These are phyloP conservation scores for Tiliqua scincoides DNA, from an alignment of 2,113 vertebrate genomes.

Conservation along the genomic window DNA sequence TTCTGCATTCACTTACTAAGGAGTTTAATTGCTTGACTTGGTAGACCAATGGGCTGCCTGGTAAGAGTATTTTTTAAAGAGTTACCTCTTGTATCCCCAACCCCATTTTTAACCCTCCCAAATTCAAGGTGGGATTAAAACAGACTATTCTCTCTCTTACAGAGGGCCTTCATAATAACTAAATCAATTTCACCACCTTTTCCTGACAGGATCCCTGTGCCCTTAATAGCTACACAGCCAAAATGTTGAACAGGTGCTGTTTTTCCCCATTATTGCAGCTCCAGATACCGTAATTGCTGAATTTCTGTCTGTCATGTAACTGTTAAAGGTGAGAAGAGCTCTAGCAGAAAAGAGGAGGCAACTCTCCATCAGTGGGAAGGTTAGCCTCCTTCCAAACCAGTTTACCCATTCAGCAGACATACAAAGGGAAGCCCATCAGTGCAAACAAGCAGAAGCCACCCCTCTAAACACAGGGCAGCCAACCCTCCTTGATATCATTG, in stretches of 20 bases:
- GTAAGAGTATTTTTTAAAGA: not conserved
- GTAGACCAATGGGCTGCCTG: not conserved
- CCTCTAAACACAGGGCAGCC: not conserved
- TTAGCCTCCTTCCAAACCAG: not conserved
- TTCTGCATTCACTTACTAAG: slow-evolving; percentile 38
- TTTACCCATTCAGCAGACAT: not conserved
- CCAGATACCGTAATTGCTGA: not conserved
- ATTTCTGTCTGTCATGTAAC: not conserved
- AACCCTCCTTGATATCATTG: not conserved
- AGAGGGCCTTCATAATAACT: not conserved
- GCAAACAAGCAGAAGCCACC: no score
- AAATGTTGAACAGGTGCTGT: not conserved
- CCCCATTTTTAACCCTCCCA: not conserved
- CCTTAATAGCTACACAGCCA: not conserved
- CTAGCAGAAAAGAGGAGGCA: not conserved
- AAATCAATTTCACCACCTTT: not conserved
- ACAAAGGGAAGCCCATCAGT: no score
- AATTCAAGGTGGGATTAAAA: not conserved
- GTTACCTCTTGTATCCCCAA: no score
- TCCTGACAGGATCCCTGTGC: not conserved
- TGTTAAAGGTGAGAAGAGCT: not conserved
- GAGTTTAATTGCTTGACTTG: slow-evolving; percentile 36
- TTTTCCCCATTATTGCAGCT: not conserved
- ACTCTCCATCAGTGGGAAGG: not conserved
- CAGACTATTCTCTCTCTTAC: not conserved